Conservation (phyloP, 2,113 vertebrate species). For the Nyctibius bracteatus region DNA sequence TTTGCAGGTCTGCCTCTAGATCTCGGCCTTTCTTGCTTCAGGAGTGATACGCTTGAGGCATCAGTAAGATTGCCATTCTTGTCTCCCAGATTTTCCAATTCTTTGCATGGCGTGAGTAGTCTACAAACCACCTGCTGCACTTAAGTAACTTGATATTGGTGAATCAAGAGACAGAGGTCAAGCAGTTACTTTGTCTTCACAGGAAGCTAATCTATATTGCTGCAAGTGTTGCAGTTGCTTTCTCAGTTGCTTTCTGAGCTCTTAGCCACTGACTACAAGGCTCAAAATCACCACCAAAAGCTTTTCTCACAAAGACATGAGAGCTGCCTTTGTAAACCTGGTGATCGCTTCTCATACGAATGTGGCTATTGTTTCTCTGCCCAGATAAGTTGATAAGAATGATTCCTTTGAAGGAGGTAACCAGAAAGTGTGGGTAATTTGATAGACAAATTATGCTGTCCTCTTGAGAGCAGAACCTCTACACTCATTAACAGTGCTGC, state of each 20-base stretch:
- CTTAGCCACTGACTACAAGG: not conserved
- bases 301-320: not conserved
- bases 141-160: not conserved
- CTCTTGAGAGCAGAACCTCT: not conserved
- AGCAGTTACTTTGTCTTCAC: not conserved
- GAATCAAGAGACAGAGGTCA: not conserved
- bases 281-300: not conserved
- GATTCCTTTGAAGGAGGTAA: not conserved
- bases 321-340: not conserved
- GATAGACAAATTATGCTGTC: not conserved
- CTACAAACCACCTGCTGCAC: not conserved
- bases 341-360: not conserved
- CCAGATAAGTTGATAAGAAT: conserved; percentile 21
- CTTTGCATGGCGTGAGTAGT: not conserved
- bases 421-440: not conserved
- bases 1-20: not conserved
- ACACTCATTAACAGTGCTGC: not conserved
- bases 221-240: not conserved
- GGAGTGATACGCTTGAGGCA: not conserved
- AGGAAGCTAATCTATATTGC: not conserved
- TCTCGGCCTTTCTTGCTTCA: not conserved
- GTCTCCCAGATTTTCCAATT: not conserved
- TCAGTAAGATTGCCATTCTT: not conserved
- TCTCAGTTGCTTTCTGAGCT: not conserved
- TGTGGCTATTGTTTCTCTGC: conserved; percentile 22